These are phyloP conservation scores for Eunapius fragilis DNA, from an alignment of 37 sponge, comb jelly and placozoan species.

Conservation along the genomic window DNA sequence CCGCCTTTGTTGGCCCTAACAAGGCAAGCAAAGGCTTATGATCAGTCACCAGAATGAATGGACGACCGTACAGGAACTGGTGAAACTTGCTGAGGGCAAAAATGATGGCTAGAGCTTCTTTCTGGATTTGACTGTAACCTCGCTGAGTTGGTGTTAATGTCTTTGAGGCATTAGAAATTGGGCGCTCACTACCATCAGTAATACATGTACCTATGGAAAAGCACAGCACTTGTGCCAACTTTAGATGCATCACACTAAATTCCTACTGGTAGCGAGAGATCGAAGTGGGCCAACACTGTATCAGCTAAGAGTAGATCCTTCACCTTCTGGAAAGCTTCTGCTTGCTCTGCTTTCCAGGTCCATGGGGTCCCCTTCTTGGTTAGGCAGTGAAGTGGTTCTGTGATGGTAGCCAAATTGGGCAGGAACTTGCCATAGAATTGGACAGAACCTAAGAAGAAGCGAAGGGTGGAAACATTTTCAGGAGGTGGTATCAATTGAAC, in stretches of 20 bases:
- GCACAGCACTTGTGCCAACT: slow-evolving; percentile 14
- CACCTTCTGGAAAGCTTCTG: too few relatives aligned
- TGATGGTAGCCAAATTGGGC: too few relatives aligned
- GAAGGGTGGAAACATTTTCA: too few relatives aligned
- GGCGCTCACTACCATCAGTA: neutral
- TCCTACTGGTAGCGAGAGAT: neutral
- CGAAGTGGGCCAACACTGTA: slow-evolving; percentile 24
- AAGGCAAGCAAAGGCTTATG: slow-evolving; percentile 32
- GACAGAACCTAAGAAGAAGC: too few relatives aligned
- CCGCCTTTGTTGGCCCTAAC: neutral
- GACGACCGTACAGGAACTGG: slow-evolving; percentile 13
- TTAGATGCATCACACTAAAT: slow-evolving; percentile 24
- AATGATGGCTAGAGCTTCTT: slow-evolving; percentile 18
- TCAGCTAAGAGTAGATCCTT: too few relatives aligned
- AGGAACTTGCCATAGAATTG: too few relatives aligned
- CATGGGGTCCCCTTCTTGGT: too few relatives aligned
- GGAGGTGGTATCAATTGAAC: too few relatives aligned
- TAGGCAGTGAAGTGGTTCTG: too few relatives aligned
- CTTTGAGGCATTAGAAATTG: slow-evolving; percentile 4
- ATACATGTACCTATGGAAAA: neutral
- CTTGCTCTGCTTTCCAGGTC: too few relatives aligned
- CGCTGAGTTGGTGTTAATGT: slow-evolving; percentile 3
- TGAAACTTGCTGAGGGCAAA: neutral
- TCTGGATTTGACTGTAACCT: slow-evolving; percentile 8
- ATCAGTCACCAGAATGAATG: slow-evolving; percentile 5